Conservation (phyloP, 2,888 invertebrate species). For the Plutella xylostella region DNA sequence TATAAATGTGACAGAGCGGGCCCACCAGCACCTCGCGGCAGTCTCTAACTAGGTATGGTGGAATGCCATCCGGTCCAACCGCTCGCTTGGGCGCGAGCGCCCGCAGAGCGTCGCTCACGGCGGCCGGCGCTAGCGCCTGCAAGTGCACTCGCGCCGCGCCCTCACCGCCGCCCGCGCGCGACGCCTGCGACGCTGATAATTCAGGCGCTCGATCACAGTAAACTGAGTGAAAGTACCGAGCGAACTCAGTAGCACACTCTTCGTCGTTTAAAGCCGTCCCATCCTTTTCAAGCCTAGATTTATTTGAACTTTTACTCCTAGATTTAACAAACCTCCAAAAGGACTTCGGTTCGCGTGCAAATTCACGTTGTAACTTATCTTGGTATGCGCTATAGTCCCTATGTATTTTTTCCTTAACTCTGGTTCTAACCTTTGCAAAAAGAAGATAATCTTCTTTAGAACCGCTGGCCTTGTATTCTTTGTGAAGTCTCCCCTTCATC, state of each 20-base stretch:
- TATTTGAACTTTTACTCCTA: neutral
- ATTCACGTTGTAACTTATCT: neutral
- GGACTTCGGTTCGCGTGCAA: slow-evolving; percentile 6
- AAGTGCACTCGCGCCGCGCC: slow-evolving; percentile 1
- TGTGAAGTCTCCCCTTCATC: slow-evolving; percentile 6
- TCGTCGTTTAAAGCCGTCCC: neutral
- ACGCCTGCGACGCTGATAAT: neutral
- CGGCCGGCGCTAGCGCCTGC: neutral
- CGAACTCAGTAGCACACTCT: slow-evolving; percentile 9
- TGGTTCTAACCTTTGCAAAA: slow-evolving; percentile 4
- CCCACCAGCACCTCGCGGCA: too few relatives aligned
- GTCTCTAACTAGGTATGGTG: too few relatives aligned
- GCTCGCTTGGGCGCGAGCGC: too few relatives aligned
- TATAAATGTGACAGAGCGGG: too few relatives aligned
- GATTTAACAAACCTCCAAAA: slow-evolving; percentile 11
- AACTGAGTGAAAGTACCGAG: slow-evolving; percentile 8
- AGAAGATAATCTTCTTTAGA: neutral
- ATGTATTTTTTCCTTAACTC: slow-evolving; percentile 1
- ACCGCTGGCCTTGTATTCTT: slow-evolving; percentile 5
- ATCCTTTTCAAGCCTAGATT: neutral
- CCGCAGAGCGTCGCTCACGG: too few relatives aligned
- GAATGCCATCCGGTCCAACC: too few relatives aligned
- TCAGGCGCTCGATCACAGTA: slow-evolving; percentile 2
- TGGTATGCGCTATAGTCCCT: neutral
- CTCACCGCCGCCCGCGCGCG: neutral